Percentiles rank a stretch among this genome's conserved stretches.
These are phyloP conservation scores for Drosophila paucipuncta DNA, from an alignment of 2,888 invertebrate genomes.

Conservation along the genomic window DNA sequence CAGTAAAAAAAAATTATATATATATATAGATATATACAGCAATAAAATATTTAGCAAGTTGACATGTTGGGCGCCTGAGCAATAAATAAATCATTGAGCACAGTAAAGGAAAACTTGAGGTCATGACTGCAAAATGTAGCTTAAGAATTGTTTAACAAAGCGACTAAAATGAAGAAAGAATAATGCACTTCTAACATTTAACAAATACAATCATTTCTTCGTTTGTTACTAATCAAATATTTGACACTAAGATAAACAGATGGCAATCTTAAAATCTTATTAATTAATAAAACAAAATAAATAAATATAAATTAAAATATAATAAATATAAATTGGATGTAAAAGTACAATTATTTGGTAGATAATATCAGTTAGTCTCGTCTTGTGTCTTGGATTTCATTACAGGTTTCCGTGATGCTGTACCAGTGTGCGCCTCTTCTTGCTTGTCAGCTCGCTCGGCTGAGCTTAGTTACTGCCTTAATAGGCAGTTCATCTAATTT, in stretches of 20 bases:
- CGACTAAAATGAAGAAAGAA: not conserved
- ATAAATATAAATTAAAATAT: not conserved
- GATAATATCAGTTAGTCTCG: not conserved
- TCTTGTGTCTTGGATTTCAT: not conserved
- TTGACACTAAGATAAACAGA: not conserved
- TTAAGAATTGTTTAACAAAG: not conserved
- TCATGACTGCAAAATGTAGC: not conserved
- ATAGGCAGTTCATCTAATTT: slow-evolving; percentile 26
- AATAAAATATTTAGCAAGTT: slow-evolving; percentile 56
- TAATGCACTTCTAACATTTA: not conserved
- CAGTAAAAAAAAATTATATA: slow-evolving; percentile 29
- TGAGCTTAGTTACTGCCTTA: slow-evolving; percentile 9
- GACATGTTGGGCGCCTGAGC: slow-evolving; percentile 37
- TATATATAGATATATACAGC: slow-evolving; percentile 35
- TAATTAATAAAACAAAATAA: not conserved
- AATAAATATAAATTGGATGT: too few species aligned
- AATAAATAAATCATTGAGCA: slow-evolving; percentile 64
- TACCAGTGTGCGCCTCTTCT: slow-evolving; percentile 7
- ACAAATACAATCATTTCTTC: not conserved
- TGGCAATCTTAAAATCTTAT: not conserved
- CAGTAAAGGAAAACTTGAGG: slow-evolving; percentile 3
- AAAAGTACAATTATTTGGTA: not conserved
- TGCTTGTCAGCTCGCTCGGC: slow-evolving; percentile 7
- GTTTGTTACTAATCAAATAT: not conserved
- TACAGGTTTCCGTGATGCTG: not conserved